phyloP scores from a whole-genome alignment of 2,888 invertebrate species.

The Coelinius sp. region DNA sequence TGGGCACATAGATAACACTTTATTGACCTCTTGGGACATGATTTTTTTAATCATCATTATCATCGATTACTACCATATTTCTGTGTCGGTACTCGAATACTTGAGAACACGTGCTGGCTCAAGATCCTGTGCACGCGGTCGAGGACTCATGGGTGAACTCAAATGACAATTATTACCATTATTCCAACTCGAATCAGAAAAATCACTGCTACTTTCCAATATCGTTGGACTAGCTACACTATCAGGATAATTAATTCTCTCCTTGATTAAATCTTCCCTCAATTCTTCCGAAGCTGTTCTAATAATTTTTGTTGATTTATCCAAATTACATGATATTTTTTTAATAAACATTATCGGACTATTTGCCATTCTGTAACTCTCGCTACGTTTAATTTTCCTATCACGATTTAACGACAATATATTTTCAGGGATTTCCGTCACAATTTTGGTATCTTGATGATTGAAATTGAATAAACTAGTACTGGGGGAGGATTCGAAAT shows the following conservation, averaged over 20 bases:
- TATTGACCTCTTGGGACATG: neutral
- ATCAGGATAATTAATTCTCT: slow-evolving; percentile 81
- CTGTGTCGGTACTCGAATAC: slow-evolving; percentile 78
- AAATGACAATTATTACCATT: slow-evolving; percentile 50
- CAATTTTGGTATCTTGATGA: slow-evolving; percentile 30
- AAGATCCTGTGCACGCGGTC: slow-evolving; percentile 77
- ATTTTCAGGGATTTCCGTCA: slow-evolving; percentile 39
- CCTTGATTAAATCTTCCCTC: slow-evolving; percentile 74
- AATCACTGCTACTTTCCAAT: slow-evolving; percentile 63
- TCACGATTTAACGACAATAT: slow-evolving; percentile 47
- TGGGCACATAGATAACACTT: too few species aligned
- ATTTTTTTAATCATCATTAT: too few species aligned
- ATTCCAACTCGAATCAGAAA: slow-evolving; percentile 63
- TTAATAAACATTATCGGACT: slow-evolving; percentile 79
- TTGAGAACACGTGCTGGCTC: slow-evolving; percentile 79
- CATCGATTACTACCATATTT: slow-evolving; percentile 80
- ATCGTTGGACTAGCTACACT: slow-evolving; percentile 73
- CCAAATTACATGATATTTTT: slow-evolving; percentile 62
- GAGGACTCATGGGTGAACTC: slow-evolving; percentile 72
- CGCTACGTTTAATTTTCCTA: slow-evolving; percentile 81
- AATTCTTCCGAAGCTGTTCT: slow-evolving; percentile 67
- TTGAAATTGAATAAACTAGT: slow-evolving; percentile 23
- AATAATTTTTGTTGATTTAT: slow-evolving; percentile 60
- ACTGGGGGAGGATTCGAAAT: slow-evolving; percentile 18
- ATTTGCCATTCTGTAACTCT: slow-evolving; percentile 88